Conservation (phyloP, 1,140 invertebrate genomes). For the silkworm (Bombyx mori) region ASM3026992v2 NC_085125.1:6431001-6431500, state of each 20-base stretch:
- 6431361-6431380: background rate
- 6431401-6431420: background rate
- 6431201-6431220: constrained; percentile 53
- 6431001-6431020: too few relatives aligned
- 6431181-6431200: constrained; percentile 53
- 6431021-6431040: too few relatives aligned
- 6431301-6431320: constrained; percentile 4
- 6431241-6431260: constrained; percentile 48
- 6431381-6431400: background rate
- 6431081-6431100: too few relatives aligned
- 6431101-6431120: too few relatives aligned
- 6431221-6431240: constrained; percentile 43
- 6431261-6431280: constrained; percentile 22
- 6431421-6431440: background rate
- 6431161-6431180: constrained; percentile 32
- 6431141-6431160: constrained; percentile 30
- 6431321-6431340: background rate
- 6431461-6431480: too few relatives aligned
- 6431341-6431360: background rate
- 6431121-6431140: background rate
- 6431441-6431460: background rate
- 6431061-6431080: too few relatives aligned
- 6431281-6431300: constrained; percentile 22
- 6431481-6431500: too few relatives aligned
- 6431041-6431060: too few relatives aligned